phyloP scores from a whole-genome alignment of 2,888 invertebrate genomes.

The Mesoligia furuncula region DNA sequence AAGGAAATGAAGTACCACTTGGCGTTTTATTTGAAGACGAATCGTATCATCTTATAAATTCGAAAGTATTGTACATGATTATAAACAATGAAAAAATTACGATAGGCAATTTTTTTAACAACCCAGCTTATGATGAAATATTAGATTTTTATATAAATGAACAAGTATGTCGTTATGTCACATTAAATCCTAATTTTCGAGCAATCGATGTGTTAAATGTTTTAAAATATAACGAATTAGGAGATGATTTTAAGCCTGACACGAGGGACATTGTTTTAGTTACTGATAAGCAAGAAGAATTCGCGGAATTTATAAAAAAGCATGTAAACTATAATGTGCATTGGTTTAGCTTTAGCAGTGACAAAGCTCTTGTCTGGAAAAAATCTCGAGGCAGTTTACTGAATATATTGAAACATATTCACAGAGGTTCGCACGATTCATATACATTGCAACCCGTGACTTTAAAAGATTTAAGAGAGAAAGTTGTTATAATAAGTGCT shows the following conservation, averaged over 20 bases:
- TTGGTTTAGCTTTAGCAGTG: constrained; percentile 44
- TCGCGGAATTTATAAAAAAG: constrained; percentile 9
- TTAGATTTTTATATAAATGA: constrained; percentile 45
- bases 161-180: constrained; percentile 47
- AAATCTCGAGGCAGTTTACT: constrained; percentile 45
- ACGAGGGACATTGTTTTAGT: constrained; percentile 43
- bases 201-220: constrained; percentile 10
- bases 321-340: constrained; percentile 41
- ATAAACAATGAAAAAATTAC: constrained; percentile 46
- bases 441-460: constrained; percentile 20
- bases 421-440: constrained; percentile 12
- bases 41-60: constrained; percentile 39
- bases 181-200: constrained; percentile 14
- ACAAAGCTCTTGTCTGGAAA: constrained; percentile 39
- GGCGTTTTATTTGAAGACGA: constrained; percentile 21
- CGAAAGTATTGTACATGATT: constrained; percentile 42
- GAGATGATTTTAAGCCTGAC: constrained; percentile 1
- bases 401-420: constrained; percentile 44
- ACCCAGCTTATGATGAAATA: constrained; percentile 39
- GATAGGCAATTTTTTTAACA: constrained; percentile 38
- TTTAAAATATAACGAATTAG: constrained; percentile 23
- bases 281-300: constrained; percentile 42
- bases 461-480: constrained; percentile 49
- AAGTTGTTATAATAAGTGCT: constrained; percentile 57
- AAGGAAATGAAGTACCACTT: constrained; percentile 41